Conservation (phyloP, 2,113 vertebrate species). For the Ciconia stormi region DNA sequence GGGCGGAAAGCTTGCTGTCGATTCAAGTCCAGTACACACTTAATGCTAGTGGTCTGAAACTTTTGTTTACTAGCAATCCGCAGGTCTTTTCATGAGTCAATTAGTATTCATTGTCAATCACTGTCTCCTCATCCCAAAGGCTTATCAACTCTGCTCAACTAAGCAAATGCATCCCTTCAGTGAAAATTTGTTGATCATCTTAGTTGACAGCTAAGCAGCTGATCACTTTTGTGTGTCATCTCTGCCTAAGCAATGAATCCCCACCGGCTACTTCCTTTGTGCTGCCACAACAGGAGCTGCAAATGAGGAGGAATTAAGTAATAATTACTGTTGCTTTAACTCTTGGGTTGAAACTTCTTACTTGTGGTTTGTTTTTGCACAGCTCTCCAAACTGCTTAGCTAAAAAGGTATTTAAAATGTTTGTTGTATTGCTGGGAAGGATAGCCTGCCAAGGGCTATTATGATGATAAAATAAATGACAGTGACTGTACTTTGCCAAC, state of each 20-base stretch:
- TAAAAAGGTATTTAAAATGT: slow-evolving; percentile 34
- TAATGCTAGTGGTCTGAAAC: neutral
- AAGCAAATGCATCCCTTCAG: neutral
- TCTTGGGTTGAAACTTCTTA: neutral
- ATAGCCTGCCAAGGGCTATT: slow-evolving; percentile 44
- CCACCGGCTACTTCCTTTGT: neutral
- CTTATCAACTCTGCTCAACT: neutral
- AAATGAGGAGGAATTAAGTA: slow-evolving; percentile 1
- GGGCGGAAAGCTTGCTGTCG: neutral
- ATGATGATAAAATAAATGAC: slow-evolving; percentile 43
- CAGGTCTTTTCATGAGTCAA: neutral
- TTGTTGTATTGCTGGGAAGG: slow-evolving; percentile 18
- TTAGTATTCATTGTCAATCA: neutral
- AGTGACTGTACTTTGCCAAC: neutral
- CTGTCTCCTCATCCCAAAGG: neutral
- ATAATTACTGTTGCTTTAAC: slow-evolving; percentile 14
- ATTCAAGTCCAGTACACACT: neutral
- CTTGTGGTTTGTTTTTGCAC: slow-evolving; percentile 28
- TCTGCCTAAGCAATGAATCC: neutral
- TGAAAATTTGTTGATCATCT: neutral
- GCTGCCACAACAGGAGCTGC: neutral
- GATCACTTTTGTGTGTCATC: neutral
- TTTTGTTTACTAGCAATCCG: neutral
- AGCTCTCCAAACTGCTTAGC: neutral
- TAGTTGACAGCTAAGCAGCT: neutral